These are phyloP conservation scores for Peromyscus eremicus DNA, from an alignment of 2,797 vertebrate genomes.

Conservation along the genomic window DNA sequence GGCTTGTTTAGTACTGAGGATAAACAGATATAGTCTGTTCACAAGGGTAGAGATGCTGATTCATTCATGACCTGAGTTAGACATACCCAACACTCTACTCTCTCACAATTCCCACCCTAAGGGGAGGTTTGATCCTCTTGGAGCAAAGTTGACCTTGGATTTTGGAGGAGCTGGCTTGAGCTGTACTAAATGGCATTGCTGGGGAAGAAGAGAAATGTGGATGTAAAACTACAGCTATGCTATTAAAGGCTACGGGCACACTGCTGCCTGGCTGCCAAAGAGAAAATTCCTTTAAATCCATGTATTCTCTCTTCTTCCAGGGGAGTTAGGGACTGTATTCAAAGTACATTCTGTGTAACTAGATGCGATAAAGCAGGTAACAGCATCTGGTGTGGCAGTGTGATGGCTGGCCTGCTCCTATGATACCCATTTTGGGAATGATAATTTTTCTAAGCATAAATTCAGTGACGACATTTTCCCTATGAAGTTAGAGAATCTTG, in stretches of 20 bases:
- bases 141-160: neutral
- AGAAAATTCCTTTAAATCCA: neutral
- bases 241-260: neutral
- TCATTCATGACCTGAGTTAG: neutral
- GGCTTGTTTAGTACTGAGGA: neutral
- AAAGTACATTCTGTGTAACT: neutral
- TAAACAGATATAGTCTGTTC: neutral
- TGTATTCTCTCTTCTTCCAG: neutral
- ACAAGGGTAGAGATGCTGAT: neutral
- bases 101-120: rapidly evolving
- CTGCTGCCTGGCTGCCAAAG: neutral
- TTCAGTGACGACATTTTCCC: neutral
- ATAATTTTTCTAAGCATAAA: neutral
- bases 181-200: neutral
- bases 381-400: neutral
- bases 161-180: too few relatives aligned
- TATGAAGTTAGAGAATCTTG: neutral
- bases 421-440: too few relatives aligned
- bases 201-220: neutral
- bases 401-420: neutral
- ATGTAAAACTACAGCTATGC: neutral
- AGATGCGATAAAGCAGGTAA: neutral
- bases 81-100: neutral
- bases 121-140: neutral
- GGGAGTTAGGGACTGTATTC: neutral